These are phyloP conservation scores for Anguilla rostrata DNA, from an alignment of 2,113 vertebrate genomes.

Conservation along the genomic window DNA sequence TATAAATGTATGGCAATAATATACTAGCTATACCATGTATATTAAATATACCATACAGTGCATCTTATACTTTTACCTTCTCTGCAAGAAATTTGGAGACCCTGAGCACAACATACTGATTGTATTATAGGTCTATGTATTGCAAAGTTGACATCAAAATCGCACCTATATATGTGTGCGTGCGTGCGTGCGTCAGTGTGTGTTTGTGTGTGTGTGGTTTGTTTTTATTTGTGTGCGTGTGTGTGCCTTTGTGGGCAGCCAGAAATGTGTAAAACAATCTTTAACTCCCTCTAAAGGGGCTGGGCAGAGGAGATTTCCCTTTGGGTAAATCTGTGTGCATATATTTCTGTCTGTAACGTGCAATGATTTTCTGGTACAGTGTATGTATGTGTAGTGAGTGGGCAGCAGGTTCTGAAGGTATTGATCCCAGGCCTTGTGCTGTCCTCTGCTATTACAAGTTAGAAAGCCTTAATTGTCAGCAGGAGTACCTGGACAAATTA, in stretches of 20 bases:
- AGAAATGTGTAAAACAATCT: not conserved
- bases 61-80: too few species aligned
- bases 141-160: too few species aligned
- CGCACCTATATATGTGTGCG: not conserved
- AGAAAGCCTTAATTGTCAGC: slow-evolving; percentile 11
- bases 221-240: slow-evolving; percentile 8
- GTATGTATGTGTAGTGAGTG: slow-evolving; percentile 31
- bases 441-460: not conserved
- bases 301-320: slow-evolving; percentile 61
- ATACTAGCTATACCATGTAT: too few species aligned
- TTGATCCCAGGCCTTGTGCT: slow-evolving; percentile 19
- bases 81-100: too few species aligned
- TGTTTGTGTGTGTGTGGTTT: slow-evolving; percentile 16
- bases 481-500: slow-evolving; percentile 13
- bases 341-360: slow-evolving; percentile 58
- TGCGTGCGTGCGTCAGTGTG: slow-evolving; percentile 1
- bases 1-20: too few species aligned
- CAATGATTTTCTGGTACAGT: slow-evolving; percentile 50
- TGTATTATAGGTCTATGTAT: too few species aligned
- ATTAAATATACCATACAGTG: too few species aligned
- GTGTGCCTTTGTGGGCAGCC: slow-evolving; percentile 12
- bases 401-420: slow-evolving; percentile 29
- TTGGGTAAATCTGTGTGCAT: slow-evolving; percentile 70
- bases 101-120: too few species aligned
- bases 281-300: not conserved